Evolutionary conservation across 2,113 vertebrate species (phyloP).

Genomic region (Apodemus speciosus): DNA sequence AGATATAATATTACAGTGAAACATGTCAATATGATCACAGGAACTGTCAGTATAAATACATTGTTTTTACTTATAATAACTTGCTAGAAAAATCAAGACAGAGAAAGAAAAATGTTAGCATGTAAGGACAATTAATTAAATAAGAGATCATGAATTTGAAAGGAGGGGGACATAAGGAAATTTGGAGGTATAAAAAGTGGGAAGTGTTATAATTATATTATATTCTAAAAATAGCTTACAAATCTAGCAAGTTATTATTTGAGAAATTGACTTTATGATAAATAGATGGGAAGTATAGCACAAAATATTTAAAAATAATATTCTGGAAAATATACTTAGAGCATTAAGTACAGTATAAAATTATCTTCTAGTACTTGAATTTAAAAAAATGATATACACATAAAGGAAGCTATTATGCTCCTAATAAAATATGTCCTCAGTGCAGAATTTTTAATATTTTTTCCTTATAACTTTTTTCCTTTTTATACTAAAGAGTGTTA

Average conservation of each 20-base stretch:
- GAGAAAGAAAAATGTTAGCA: neutral
- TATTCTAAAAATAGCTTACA: neutral
- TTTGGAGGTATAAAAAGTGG: neutral
- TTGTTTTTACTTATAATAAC: conserved; percentile 16
- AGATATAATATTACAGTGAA: too few relatives aligned
- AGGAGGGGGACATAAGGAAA: neutral
- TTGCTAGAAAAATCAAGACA: neutral
- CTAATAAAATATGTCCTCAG: too few relatives aligned
- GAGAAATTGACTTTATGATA: neutral
- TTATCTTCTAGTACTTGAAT: neutral
- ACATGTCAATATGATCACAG: too few relatives aligned
- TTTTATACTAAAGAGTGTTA: too few relatives aligned
- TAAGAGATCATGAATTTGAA: neutral
- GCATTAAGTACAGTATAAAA: neutral
- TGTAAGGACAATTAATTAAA: neutral
- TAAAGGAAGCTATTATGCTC: too few relatives aligned
- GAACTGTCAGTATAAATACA: too few relatives aligned
- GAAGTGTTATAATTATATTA: neutral
- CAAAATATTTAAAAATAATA: neutral
- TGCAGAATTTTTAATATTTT: too few relatives aligned
- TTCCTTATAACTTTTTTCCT: too few relatives aligned
- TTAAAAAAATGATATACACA: neutral
- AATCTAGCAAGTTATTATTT: neutral
- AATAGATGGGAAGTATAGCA: neutral
- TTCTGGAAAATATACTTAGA: neutral